These are phyloP conservation scores for Anas platyrhynchos DNA, from an alignment of 2,113 vertebrate species.

Conservation along the genomic window DNA sequence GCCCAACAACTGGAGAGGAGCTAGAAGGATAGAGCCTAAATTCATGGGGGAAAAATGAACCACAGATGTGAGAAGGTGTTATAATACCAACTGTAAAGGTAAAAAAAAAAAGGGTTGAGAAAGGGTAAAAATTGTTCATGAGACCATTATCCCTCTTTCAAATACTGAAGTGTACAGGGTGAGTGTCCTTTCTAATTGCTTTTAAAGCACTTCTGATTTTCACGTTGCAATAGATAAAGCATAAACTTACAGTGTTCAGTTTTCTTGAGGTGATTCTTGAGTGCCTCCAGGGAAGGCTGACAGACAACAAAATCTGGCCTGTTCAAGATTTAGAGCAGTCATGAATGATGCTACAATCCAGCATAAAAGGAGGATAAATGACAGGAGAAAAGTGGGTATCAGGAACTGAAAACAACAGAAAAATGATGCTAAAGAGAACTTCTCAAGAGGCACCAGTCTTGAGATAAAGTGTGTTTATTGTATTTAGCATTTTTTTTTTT, in stretches of 20 bases:
- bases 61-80: accelerated
- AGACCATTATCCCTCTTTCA: background rate
- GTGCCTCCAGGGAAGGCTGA: background rate
- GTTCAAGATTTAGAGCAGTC: background rate
- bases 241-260: background rate
- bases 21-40: background rate
- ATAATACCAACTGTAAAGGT: background rate
- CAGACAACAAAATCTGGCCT: background rate
- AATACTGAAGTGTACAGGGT: background rate
- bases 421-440: background rate
- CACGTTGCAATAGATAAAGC: background rate
- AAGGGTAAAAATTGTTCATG: background rate
- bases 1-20: background rate
- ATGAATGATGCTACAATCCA: background rate
- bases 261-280: background rate
- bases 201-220: background rate
- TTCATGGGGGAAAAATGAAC: background rate
- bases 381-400: background rate
- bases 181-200: background rate
- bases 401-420: background rate
- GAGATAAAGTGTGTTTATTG: background rate
- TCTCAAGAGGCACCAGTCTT: background rate
- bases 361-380: background rate
- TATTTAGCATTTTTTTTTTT: background rate
- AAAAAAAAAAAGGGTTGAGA: background rate